phyloP scores from a whole-genome alignment of 2,113 vertebrate genomes.

The Calonectris borealis region DNA sequence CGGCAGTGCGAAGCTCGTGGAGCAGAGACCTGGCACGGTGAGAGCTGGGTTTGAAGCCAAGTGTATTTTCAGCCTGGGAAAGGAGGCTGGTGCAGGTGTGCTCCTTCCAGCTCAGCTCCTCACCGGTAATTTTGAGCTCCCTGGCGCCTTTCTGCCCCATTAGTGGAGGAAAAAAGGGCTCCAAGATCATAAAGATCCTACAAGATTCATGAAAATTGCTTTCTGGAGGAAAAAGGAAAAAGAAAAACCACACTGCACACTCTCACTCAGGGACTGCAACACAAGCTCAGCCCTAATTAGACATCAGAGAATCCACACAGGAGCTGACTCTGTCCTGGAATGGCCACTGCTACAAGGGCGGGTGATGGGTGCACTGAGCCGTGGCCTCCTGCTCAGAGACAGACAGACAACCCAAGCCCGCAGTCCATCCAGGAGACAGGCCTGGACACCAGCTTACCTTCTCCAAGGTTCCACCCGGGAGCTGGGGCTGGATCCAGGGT shows the following conservation, averaged over 20 bases:
- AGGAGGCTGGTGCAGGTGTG: slow-evolving; percentile 29
- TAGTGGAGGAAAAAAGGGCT: neutral
- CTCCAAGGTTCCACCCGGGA: neutral
- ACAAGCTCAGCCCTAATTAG: neutral
- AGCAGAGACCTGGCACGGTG: neutral
- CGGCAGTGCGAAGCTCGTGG: fast-evolving
- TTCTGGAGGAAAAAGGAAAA: neutral
- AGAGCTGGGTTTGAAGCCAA: neutral
- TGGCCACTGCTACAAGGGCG: neutral
- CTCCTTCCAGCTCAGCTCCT: neutral
- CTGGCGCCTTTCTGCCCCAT: neutral
- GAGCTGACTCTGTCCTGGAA: neutral
- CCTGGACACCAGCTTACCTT: neutral
- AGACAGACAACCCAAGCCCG: neutral
- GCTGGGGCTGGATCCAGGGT: neutral
- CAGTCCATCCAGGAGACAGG: neutral
- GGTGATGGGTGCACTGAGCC: neutral
- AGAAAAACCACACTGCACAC: neutral
- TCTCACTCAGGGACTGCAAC: neutral
- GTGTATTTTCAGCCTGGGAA: slow-evolving; percentile 21
- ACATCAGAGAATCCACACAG: neutral
- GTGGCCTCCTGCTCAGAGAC: neutral
- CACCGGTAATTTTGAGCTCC: neutral
- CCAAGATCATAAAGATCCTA: neutral
- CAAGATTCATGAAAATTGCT: neutral